These are phyloP conservation scores for Chaenodraco wilsoni DNA, from an alignment of 2,797 vertebrate species.

Conservation along the genomic window DNA sequence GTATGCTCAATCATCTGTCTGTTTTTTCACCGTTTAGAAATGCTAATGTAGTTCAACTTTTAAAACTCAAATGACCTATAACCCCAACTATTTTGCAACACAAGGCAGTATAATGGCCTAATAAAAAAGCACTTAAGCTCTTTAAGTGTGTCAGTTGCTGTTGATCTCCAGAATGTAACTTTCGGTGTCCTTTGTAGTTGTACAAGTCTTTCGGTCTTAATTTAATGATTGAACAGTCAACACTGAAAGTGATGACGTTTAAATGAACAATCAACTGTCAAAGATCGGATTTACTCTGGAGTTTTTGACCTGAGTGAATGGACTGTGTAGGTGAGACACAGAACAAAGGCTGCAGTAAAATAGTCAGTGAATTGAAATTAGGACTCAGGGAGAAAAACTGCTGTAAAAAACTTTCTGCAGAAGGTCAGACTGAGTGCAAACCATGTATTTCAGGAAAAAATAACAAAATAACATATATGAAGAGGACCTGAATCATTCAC, in stretches of 20 bases:
- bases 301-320: constrained; percentile 18
- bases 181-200: constrained; percentile 28
- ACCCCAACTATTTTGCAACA: constrained; percentile 48
- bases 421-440: constrained; percentile 27
- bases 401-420: constrained; percentile 22
- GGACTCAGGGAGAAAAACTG: constrained; percentile 5
- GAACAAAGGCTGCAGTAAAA: constrained; percentile 5
- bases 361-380: constrained; percentile 18
- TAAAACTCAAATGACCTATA: constrained; percentile 53
- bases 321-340: constrained; percentile 13
- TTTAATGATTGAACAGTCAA: constrained; percentile 14
- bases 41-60: constrained; percentile 17
- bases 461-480: neutral
- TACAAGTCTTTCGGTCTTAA: constrained; percentile 11
- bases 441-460: neutral
- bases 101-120: constrained; percentile 32
- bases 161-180: constrained; percentile 27
- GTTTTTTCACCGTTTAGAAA: constrained; percentile 27
- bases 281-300: constrained; percentile 8
- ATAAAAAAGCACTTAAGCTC: constrained; percentile 57
- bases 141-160: constrained; percentile 38
- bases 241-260: constrained; percentile 20
- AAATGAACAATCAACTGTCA: constrained; percentile 39
- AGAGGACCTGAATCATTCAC: neutral
- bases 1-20: neutral